Percentiles rank a stretch among this genome's conserved stretches.
Conservation (phyloP, 2,113 vertebrate species). For the Campylorhamphus procurvoides region DNA sequence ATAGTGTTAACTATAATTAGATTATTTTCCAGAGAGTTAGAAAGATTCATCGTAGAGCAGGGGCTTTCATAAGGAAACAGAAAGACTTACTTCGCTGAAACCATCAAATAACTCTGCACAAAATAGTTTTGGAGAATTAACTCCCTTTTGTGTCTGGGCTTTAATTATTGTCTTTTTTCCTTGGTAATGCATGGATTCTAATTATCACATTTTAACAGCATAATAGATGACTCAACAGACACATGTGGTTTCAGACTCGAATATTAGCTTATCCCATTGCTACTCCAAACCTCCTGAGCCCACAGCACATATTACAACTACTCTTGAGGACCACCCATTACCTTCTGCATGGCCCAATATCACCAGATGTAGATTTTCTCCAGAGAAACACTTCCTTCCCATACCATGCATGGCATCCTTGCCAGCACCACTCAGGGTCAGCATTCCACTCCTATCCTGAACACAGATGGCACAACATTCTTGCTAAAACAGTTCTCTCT, state of each 20-base stretch:
- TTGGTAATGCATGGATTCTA: neutral
- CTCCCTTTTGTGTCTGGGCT: neutral
- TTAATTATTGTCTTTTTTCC: constrained; percentile 5
- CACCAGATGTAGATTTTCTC: neutral
- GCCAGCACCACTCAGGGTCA: neutral
- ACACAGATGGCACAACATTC: neutral
- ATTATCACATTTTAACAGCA: neutral
- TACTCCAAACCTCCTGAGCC: neutral
- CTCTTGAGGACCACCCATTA: neutral
- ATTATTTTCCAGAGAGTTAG: constrained; percentile 36
- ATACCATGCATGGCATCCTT: rapidly evolving
- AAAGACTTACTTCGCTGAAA: constrained; percentile 16
- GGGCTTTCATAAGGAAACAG: neutral
- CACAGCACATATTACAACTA: neutral
- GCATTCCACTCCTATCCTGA: neutral
- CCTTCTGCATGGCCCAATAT: rapidly evolving
- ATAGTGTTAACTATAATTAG: constrained; percentile 44
- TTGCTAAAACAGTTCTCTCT: neutral
- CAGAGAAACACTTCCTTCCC: neutral
- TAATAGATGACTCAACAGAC: neutral
- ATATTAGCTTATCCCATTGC: neutral
- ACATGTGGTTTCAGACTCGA: neutral
- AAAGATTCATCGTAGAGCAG: neutral
- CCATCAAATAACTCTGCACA: neutral
- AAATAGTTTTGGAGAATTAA: constrained; percentile 22